Evolutionary conservation across 2,888 invertebrate genomes (phyloP).

Genomic region (Thecophora atra): DNA sequence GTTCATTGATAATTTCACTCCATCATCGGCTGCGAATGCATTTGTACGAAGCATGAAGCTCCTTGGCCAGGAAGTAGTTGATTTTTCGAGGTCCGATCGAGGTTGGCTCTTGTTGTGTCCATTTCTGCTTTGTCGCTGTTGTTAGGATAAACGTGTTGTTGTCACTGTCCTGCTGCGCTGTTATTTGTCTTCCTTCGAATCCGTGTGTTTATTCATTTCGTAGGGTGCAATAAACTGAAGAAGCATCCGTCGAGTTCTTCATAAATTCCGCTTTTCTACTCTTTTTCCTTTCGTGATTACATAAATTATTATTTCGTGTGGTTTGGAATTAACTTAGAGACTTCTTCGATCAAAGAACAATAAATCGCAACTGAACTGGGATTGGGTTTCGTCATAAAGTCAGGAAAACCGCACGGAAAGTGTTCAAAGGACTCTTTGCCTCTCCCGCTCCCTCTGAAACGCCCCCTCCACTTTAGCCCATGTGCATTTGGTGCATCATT

Average conservation of each 20-base stretch:
- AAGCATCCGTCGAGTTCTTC: too few relatives aligned
- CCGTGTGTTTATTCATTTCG: too few relatives aligned
- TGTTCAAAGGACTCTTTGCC: not conserved
- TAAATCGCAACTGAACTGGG: not conserved
- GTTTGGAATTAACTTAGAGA: too few relatives aligned
- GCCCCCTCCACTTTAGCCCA: too few relatives aligned
- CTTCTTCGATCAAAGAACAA: not conserved
- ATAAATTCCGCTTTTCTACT: too few relatives aligned
- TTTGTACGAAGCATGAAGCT: constrained; percentile 6
- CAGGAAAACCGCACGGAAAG: not conserved
- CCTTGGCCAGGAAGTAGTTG: constrained; percentile 19
- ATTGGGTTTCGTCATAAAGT: not conserved
- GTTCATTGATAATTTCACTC: constrained; percentile 35
- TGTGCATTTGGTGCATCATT: not conserved
- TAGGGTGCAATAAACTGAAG: not conserved
- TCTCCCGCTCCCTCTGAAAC: not conserved
- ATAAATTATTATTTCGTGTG: too few relatives aligned
- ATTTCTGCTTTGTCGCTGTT: not conserved
- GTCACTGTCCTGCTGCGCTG: constrained; percentile 63
- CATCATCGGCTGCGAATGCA: constrained; percentile 19
- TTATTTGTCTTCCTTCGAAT: constrained; percentile 57
- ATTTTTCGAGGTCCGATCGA: constrained; percentile 26
- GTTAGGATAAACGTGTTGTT: constrained; percentile 40
- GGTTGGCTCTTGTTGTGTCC: not conserved
- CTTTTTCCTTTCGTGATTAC: too few relatives aligned